A percentile compares a stretch with the other conserved stretches of the same genome.
phyloP scores from a whole-genome alignment of 1,140 invertebrate species.

The Temnothorax longispinosus region DNA sequence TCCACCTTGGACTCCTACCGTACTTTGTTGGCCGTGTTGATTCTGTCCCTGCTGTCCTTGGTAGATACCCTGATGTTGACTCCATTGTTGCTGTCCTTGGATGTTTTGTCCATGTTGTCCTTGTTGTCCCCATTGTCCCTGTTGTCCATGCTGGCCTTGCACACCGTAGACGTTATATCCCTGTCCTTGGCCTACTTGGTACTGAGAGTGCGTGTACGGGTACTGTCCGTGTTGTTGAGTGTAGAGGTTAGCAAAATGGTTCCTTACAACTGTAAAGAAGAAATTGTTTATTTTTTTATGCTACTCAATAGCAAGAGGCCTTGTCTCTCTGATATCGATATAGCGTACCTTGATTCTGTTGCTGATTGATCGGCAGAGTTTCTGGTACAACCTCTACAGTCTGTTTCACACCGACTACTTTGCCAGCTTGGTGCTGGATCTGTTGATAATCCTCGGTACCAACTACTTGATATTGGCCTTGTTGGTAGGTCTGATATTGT shows the following conservation, averaged over 20 bases:
- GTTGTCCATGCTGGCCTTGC: background rate
- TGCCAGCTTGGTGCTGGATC: slow-evolving; percentile 49
- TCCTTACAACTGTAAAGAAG: slow-evolving; percentile 44
- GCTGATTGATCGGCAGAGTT: slow-evolving; percentile 37
- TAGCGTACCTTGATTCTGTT: slow-evolving; percentile 38
- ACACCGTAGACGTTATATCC: slow-evolving; percentile 49
- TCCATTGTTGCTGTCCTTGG: slow-evolving; percentile 40
- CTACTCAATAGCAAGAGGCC: background rate
- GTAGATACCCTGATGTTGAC: background rate
- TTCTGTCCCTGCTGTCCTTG: slow-evolving; percentile 26
- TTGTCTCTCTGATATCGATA: background rate
- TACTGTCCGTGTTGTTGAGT: slow-evolving; percentile 80
- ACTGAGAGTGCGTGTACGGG: slow-evolving; percentile 75
- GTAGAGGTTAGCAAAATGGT: slow-evolving; percentile 78
- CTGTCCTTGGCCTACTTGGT: slow-evolving; percentile 67
- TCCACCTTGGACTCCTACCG: background rate
- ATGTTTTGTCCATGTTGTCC: slow-evolving; percentile 1
- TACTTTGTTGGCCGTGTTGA: background rate
- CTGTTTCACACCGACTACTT: slow-evolving; percentile 69
- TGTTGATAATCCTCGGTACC: slow-evolving; percentile 79
- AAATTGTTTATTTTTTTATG: background rate
- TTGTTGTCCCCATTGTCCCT: background rate
- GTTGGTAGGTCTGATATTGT: slow-evolving; percentile 76
- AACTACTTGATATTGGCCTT: slow-evolving; percentile 79
- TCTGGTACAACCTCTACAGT: slow-evolving; percentile 79